Percentiles rank a stretch among this genome's conserved stretches.
phyloP scores from a whole-genome alignment of 2,113 vertebrate genomes.

The Nycticryphes semicollaris region DNA sequence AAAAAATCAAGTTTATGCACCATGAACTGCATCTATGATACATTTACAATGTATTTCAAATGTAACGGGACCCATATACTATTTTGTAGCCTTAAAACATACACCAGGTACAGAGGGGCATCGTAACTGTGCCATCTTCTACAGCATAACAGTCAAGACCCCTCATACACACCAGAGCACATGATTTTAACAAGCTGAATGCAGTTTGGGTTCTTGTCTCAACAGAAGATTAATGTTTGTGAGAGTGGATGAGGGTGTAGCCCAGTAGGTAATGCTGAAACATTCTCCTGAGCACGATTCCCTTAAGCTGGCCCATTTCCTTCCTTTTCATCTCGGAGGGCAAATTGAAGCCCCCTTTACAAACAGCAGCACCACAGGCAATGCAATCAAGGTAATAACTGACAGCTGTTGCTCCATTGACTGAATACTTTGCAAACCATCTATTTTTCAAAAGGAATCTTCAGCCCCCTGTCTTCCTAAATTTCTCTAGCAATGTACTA shows the following conservation, averaged over 20 bases:
- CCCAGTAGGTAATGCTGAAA: background rate
- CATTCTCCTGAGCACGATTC: background rate
- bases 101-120: background rate
- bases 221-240: background rate
- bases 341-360: background rate
- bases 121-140: background rate
- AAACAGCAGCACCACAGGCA: background rate
- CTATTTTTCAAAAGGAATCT: background rate
- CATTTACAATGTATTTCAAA: background rate
- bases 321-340: background rate
- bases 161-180: background rate
- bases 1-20: background rate
- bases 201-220: background rate
- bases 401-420: background rate
- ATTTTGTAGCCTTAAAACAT: background rate
- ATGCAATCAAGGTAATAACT: background rate
- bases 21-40: background rate
- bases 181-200: background rate
- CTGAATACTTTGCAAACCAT: background rate
- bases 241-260: background rate
- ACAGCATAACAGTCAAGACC: background rate
- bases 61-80: background rate
- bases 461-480: background rate
- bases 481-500: background rate
- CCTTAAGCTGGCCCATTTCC: background rate